Conservation (phyloP, 1,140 invertebrate genomes). For the Penaeus vannamei region DNA sequence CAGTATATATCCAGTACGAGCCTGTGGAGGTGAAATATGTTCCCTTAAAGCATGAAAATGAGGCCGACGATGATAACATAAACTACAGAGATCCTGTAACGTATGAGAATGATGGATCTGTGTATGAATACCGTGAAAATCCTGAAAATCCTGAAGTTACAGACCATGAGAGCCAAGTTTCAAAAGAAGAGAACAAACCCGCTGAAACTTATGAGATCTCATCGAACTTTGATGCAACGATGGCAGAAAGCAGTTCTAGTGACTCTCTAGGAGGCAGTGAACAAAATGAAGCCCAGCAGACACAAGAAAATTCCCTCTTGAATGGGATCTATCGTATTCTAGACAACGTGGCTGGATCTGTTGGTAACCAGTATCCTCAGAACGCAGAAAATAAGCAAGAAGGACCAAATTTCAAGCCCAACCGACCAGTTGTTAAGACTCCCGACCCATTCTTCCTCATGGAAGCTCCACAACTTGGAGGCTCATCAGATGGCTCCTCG, state of each 20-base stretch:
- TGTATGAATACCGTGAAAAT: not conserved
- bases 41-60: not conserved
- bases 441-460: slow-evolving; percentile 63
- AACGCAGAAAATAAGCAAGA: not conserved
- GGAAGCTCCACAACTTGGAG: slow-evolving; percentile 55
- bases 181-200: not conserved
- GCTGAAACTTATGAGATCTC: not conserved
- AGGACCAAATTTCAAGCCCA: not conserved
- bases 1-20: slow-evolving; percentile 63
- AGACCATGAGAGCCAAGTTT: not conserved
- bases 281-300: not conserved
- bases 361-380: not conserved
- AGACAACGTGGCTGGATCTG: not conserved
- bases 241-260: too few relatives aligned
- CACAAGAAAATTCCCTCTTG: slow-evolving; percentile 13
- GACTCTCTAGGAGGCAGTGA: too few relatives aligned
- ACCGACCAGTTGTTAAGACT: slow-evolving; percentile 23
- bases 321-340: slow-evolving; percentile 47
- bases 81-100: not conserved
- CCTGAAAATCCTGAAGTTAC: not conserved
- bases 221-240: not conserved
- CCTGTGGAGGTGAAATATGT: slow-evolving; percentile 66
- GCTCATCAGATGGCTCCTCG: not conserved
- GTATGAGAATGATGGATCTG: not conserved
- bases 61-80: not conserved